Conservation (phyloP, 2,113 vertebrate genomes). For the Synchiropus splendidus region DNA sequence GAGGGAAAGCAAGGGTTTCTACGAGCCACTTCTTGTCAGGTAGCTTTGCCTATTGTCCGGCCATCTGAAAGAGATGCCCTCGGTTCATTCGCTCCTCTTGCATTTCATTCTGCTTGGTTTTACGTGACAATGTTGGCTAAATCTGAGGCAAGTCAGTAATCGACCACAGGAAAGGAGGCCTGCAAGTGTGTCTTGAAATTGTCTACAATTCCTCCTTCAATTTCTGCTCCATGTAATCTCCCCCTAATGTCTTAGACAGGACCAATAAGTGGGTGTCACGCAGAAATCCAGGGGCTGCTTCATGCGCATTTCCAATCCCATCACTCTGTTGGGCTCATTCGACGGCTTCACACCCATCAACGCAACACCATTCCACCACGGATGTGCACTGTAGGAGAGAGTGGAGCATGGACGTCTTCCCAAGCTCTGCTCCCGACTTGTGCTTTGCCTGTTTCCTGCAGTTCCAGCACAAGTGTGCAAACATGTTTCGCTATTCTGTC, state of each 20-base stretch:
- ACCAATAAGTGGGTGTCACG: conserved; percentile 30
- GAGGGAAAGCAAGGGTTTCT: too few relatives aligned
- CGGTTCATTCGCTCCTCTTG: too few relatives aligned
- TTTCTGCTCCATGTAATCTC: not conserved
- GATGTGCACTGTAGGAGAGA: conserved; percentile 44
- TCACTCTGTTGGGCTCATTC: conserved; percentile 43
- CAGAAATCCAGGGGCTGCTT: conserved; percentile 18
- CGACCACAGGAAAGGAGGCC: too few relatives aligned
- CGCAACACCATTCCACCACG: conserved; percentile 50
- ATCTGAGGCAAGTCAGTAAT: too few relatives aligned
- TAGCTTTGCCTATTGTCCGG: too few relatives aligned
- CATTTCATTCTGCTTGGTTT: too few relatives aligned
- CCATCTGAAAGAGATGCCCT: too few relatives aligned
- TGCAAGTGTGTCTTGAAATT: not conserved
- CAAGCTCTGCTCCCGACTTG: conserved; percentile 6
- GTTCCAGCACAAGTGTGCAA: too few relatives aligned
- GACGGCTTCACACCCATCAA: conserved; percentile 45
- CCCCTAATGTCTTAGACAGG: conserved; percentile 34
- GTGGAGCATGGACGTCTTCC: conserved; percentile 37
- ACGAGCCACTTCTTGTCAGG: too few relatives aligned
- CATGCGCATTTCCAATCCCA: conserved; percentile 22
- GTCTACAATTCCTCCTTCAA: too few relatives aligned
- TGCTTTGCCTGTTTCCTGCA: conserved; percentile 5
- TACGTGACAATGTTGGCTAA: too few relatives aligned
- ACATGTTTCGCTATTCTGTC: too few relatives aligned